These are phyloP conservation scores for Teinopalpus imperialis DNA, from an alignment of 2,888 invertebrate genomes.

Conservation along the genomic window DNA sequence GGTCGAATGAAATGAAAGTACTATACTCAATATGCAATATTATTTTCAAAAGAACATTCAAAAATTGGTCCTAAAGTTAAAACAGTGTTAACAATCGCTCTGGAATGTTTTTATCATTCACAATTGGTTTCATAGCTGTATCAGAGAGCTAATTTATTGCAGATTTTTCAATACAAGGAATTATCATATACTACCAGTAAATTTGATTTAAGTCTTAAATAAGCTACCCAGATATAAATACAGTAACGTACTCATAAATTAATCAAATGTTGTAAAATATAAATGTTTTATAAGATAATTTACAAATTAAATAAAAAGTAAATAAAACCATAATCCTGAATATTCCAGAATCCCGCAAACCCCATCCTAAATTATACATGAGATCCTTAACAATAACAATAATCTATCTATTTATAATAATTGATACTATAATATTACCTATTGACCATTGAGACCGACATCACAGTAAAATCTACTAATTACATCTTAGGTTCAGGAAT, in stretches of 20 bases:
- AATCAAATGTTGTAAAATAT: slow-evolving; percentile 21
- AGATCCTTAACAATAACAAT: slow-evolving; percentile 81
- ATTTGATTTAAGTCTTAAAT: slow-evolving; percentile 30
- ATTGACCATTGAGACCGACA: slow-evolving; percentile 79
- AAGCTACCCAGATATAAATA: slow-evolving; percentile 32
- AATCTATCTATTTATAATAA: slow-evolving; percentile 69
- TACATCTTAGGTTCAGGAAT: slow-evolving; percentile 80
- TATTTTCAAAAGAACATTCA: slow-evolving; percentile 81
- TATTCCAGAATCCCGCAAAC: slow-evolving; percentile 72
- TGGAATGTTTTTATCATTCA: slow-evolving; percentile 77
- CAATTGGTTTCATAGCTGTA: slow-evolving; percentile 58
- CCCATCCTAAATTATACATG: slow-evolving; percentile 72
- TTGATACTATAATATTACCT: slow-evolving; percentile 74
- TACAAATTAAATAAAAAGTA: slow-evolving; percentile 24
- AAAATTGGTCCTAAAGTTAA: slow-evolving; percentile 82
- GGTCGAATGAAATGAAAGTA: slow-evolving; percentile 42
- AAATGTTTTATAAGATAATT: slow-evolving; percentile 16
- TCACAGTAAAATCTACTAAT: slow-evolving; percentile 78
- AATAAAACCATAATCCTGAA: slow-evolving; percentile 62
- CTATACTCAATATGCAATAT: slow-evolving; percentile 76
- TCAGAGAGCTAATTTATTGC: slow-evolving; percentile 60
- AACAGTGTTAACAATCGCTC: slow-evolving; percentile 81
- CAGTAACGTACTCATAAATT: slow-evolving; percentile 25
- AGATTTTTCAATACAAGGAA: slow-evolving; percentile 30
- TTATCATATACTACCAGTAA: slow-evolving; percentile 30